Conservation (phyloP, 2,888 invertebrate species). For the Venustoraphidia nigricollis region DNA sequence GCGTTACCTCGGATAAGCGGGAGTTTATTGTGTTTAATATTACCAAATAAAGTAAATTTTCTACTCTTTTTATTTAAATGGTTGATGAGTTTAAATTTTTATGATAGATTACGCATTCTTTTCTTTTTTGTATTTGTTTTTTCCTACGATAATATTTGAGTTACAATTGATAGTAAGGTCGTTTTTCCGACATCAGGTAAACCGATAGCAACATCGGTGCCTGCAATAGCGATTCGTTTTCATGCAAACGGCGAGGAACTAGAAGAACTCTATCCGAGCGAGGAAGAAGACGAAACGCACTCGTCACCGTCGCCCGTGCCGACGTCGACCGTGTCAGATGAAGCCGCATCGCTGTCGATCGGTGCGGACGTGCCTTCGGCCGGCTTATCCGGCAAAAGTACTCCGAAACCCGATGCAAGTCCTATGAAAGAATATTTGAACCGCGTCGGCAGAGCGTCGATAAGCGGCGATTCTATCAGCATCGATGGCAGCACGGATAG, state of each 20-base stretch:
- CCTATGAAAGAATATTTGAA: slow-evolving; percentile 42
- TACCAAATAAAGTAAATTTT: too few species aligned
- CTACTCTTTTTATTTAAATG: too few species aligned
- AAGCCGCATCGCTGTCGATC: slow-evolving; percentile 31
- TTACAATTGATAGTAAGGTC: not conserved
- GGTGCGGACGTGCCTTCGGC: slow-evolving; percentile 22
- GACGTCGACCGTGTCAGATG: slow-evolving; percentile 13
- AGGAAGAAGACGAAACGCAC: slow-evolving; percentile 30
- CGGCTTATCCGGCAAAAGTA: slow-evolving; percentile 9
- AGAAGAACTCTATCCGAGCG: slow-evolving; percentile 48
- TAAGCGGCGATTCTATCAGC: slow-evolving; percentile 35
- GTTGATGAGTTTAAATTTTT: too few species aligned
- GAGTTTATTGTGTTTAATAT: too few species aligned
- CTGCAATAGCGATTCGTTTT: slow-evolving; percentile 48
- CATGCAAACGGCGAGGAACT: slow-evolving; percentile 63
- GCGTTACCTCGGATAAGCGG: too few species aligned
- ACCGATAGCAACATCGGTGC: slow-evolving; percentile 26
- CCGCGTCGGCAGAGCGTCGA: slow-evolving; percentile 43
- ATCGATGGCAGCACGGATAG: slow-evolving; percentile 30
- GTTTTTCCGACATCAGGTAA: slow-evolving; percentile 19
- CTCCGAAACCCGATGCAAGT: slow-evolving; percentile 22
- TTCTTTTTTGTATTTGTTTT: slow-evolving; percentile 2
- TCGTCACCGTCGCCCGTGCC: not conserved
- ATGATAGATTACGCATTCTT: not conserved
- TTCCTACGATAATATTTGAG: too few species aligned